phyloP scores from a whole-genome alignment of 2,113 vertebrate species.

The Gymnorhina tibicen region DNA sequence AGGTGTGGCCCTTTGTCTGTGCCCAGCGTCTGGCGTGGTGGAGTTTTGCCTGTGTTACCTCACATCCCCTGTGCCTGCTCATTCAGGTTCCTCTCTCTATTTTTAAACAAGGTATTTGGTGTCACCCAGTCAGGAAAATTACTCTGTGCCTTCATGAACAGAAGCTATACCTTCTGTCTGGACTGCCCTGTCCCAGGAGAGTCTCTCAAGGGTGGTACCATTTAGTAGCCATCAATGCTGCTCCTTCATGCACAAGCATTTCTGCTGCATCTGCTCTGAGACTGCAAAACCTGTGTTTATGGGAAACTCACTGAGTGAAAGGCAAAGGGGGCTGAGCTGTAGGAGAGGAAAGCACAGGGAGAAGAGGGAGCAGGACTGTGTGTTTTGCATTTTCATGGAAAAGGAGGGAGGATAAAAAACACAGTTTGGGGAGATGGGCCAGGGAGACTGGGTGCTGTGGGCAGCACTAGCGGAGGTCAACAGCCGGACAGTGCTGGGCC shows the following conservation, averaged over 20 bases:
- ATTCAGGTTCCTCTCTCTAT: slow-evolving; percentile 10
- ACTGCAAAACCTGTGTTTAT: neutral
- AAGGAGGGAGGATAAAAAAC: neutral
- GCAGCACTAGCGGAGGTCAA: neutral
- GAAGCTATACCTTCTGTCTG: neutral
- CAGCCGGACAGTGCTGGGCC: neutral
- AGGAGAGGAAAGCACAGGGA: neutral
- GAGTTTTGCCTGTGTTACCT: slow-evolving; percentile 31
- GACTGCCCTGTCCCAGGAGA: neutral
- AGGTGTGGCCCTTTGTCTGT: slow-evolving; percentile 40
- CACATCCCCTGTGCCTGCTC: neutral
- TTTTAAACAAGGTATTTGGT: slow-evolving; percentile 16
- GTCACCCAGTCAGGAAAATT: slow-evolving; percentile 14
- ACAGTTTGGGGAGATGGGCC: neutral
- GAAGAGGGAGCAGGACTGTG: neutral
- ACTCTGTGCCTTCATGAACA: neutral
- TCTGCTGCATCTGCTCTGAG: neutral
- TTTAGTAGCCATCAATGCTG: accelerated
- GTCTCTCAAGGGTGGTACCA: neutral
- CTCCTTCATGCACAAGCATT: neutral
- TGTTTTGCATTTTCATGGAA: neutral
- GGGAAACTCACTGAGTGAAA: neutral
- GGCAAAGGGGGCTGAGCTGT: neutral
- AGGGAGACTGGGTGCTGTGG: neutral
- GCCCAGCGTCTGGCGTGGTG: neutral